Evolutionary conservation across 1,140 invertebrate genomes (phyloP).

Genomic region (Glossosoma conforme): DNA sequence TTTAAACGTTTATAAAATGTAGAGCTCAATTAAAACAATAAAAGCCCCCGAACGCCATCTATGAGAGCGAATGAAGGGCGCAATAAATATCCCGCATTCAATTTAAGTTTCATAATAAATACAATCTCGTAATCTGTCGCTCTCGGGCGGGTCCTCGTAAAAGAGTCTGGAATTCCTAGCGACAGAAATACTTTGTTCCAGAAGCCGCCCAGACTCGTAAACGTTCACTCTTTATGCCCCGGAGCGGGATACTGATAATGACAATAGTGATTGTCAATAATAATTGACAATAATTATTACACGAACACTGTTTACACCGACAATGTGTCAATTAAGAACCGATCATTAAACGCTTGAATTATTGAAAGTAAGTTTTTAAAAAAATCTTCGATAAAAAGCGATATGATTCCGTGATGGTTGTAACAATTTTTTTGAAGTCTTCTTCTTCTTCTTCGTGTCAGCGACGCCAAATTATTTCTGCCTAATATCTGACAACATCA

Average conservation of each 20-base stretch:
- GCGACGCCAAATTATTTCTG: no score
- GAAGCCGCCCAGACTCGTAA: constrained; percentile 10
- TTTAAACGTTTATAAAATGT: no score
- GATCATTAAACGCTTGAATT: no score
- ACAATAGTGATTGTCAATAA: no score
- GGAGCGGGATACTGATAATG: constrained; percentile 20
- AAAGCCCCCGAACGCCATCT: constrained; percentile 8
- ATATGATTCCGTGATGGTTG: no score
- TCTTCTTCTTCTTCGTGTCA: no score
- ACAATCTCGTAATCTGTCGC: constrained; percentile 28
- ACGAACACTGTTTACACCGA: constrained; percentile 1
- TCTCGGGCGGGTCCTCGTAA: constrained; percentile 7
- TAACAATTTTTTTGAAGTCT: no score
- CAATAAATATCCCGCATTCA: constrained; percentile 16
- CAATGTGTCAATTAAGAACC: no score
- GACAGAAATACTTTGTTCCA: constrained; percentile 3
- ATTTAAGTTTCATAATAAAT: constrained; percentile 26
- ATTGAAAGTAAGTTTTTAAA: no score
- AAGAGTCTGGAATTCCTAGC: not conserved
- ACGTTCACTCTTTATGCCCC: constrained; percentile 12
- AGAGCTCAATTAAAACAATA: constrained; percentile 4
- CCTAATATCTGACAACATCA: no score
- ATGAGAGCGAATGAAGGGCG: constrained; percentile 17
- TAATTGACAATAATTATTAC: constrained; percentile 21
- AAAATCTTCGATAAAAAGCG: no score